phyloP scores from a whole-genome alignment of 2,888 invertebrate species.

The Helicoverpa assulta region DNA sequence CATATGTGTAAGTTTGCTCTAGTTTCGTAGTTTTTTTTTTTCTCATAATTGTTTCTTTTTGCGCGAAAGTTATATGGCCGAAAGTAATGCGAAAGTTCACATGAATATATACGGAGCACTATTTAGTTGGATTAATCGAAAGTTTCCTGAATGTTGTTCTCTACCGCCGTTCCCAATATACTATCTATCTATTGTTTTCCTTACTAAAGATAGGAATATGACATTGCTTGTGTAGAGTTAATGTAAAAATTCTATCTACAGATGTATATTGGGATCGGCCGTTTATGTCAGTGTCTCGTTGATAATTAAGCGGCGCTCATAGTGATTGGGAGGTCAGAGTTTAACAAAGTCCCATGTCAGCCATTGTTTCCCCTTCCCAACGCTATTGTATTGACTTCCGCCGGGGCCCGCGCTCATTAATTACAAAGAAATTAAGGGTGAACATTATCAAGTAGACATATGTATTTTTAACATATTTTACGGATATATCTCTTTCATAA shows the following conservation, averaged over 20 bases:
- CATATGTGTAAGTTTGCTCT: conserved; percentile 29
- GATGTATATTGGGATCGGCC: too few relatives aligned
- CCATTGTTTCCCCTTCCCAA: conserved; percentile 63
- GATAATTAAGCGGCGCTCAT: conserved; percentile 67
- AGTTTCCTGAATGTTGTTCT: background rate
- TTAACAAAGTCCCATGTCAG: conserved; percentile 67
- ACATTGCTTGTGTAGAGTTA: too few relatives aligned
- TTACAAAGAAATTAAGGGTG: conserved; percentile 63
- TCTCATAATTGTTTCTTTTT: conserved; percentile 51
- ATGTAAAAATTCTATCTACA: too few relatives aligned
- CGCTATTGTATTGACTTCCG: conserved; percentile 72
- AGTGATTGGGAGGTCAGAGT: conserved; percentile 69
- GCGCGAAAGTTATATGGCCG: conserved; percentile 44
- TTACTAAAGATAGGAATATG: too few relatives aligned
- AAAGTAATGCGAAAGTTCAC: conserved; percentile 52
- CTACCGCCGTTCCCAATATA: background rate
- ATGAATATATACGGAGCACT: conserved; percentile 3
- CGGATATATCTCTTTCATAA: conserved; percentile 6
- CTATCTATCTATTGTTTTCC: too few relatives aligned
- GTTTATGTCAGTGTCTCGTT: conserved; percentile 17
- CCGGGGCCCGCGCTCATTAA: conserved; percentile 60
- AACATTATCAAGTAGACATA: conserved; percentile 41
- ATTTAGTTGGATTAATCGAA: background rate
- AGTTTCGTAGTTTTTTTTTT: conserved; percentile 38
- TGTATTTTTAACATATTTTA: conserved; percentile 23